Percentiles rank a stretch among this genome's conserved stretches.
These are phyloP conservation scores for Stomatorhinus walkeri DNA, from an alignment of 2,797 vertebrate species.

Conservation along the genomic window DNA sequence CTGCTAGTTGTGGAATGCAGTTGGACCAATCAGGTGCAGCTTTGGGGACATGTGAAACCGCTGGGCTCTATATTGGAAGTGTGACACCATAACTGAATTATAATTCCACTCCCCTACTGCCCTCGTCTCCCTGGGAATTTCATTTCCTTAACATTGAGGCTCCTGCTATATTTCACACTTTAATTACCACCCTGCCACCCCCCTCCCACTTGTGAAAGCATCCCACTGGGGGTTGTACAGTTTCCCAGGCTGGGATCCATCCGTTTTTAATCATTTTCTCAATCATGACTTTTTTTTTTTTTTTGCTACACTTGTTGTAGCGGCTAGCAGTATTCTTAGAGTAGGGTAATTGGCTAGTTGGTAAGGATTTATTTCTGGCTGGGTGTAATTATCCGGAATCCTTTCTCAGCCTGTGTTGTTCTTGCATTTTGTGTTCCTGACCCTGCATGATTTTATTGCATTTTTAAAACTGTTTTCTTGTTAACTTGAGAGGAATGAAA, in stretches of 20 bases:
- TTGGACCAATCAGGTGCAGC: neutral
- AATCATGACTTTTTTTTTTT: conserved; percentile 50
- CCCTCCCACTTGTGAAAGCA: conserved; percentile 19
- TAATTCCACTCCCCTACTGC: conserved; percentile 38
- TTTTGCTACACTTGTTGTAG: conserved; percentile 40
- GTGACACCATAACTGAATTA: conserved; percentile 21
- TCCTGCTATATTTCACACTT: conserved; percentile 54
- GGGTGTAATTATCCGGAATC: conserved; percentile 16
- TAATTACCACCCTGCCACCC: conserved; percentile 38
- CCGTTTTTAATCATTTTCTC: conserved; percentile 53
- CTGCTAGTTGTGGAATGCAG: neutral
- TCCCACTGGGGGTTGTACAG: conserved; percentile 39
- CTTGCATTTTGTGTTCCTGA: neutral
- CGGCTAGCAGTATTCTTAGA: neutral
- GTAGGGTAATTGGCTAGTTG: neutral
- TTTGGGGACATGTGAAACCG: neutral
- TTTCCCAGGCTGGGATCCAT: conserved; percentile 51
- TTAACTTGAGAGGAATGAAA: neutral
- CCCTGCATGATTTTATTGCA: neutral
- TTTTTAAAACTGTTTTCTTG: neutral
- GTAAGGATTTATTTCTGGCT: neutral
- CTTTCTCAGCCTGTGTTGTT: neutral
- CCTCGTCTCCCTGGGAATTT: conserved; percentile 20
- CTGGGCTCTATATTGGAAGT: neutral
- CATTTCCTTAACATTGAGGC: conserved; percentile 43